Conservation (phyloP, 2,797 vertebrate genomes). For the Sardinella longiceps region DNA sequence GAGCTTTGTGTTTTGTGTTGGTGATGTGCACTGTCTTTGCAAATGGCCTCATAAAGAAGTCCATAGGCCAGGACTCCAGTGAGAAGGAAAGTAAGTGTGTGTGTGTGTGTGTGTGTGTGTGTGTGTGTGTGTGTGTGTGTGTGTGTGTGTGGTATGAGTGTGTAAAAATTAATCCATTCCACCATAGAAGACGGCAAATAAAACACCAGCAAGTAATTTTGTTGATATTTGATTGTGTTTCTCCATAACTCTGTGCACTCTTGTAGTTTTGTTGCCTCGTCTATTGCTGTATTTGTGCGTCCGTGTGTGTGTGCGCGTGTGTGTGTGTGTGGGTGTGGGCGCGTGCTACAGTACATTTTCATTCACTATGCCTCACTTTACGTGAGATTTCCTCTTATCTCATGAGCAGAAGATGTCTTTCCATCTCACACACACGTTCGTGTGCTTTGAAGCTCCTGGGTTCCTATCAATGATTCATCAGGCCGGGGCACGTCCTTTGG, state of each 20-base stretch:
- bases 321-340: too few species aligned
- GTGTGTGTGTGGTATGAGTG: not conserved
- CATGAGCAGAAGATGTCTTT: not conserved
- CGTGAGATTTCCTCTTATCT: not conserved
- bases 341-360: not conserved
- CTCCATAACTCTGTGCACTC: too few species aligned
- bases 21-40: not conserved
- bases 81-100: conserved; percentile 14
- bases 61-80: not conserved
- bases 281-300: not conserved
- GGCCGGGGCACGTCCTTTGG: not conserved
- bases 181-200: too few species aligned
- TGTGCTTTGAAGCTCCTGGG: not conserved
- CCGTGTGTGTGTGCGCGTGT: too few species aligned
- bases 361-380: not conserved
- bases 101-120: conserved; percentile 1
- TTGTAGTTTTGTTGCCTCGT: not conserved
- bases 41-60: conserved; percentile 8
- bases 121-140: conserved; percentile 23
- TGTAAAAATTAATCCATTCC: not conserved
- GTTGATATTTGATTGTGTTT: too few species aligned
- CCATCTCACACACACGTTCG: not conserved
- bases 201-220: too few species aligned
- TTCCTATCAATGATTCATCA: conserved; percentile 21
- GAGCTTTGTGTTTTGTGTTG: conserved; percentile 19